Base-by-base conservation (phyloP, 2,113 vertebrate genomes). In the Rhegmatorhina hoffmannsi region DNA sequence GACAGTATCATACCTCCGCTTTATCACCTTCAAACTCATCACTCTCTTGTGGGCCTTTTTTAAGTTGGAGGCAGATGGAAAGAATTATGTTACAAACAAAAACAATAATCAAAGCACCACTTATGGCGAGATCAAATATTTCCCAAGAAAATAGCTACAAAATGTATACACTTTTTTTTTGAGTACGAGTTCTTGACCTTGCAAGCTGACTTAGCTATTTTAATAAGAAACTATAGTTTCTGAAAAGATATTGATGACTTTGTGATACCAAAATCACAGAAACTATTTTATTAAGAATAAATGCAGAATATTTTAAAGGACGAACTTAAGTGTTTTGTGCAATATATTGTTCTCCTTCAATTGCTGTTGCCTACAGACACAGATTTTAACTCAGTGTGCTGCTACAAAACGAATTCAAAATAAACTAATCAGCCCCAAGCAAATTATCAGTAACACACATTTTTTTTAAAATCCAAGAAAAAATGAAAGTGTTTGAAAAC, bases 61-160 rank as follows among this genome's bases (percentile, higher is more conserved):
- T 24, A 23, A 92, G 50, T 4, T 36, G 31, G 5, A 50, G 20
- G 4, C 1, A 15, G 5, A 1, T 40, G 49, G 15, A 31, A 72
- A 29, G 11, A 33, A 7, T 20, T 76, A 28, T 31, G 34, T 72
- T 94, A 83, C 94, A 96, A 82, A 82, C 55, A 96, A 96, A 92
- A 88, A 60, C 17, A 96, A 83, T 59, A 97, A 88, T 93, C 87
- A 96, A 72, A 95, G 38, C 24, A 91, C 19, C 40, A 52, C 14
- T 29, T 53, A 43, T 0, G 1, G 49, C 69, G 69, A 84, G 34
- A 93, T 68, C 44, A 58, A 81, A 89, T 28, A 77, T 63, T 78
- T 82, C 77, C 90, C 82, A 50, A 88, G 77, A 59, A 97, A 97
- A 95, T 15, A 85, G 87, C 46, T 95, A 84, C 90, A 97, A 97